A percentile compares a stretch with the other conserved stretches of the same genome.
These are phyloP conservation scores for Campaea margaritaria DNA, from an alignment of 2,888 invertebrate species.

Conservation along the genomic window DNA sequence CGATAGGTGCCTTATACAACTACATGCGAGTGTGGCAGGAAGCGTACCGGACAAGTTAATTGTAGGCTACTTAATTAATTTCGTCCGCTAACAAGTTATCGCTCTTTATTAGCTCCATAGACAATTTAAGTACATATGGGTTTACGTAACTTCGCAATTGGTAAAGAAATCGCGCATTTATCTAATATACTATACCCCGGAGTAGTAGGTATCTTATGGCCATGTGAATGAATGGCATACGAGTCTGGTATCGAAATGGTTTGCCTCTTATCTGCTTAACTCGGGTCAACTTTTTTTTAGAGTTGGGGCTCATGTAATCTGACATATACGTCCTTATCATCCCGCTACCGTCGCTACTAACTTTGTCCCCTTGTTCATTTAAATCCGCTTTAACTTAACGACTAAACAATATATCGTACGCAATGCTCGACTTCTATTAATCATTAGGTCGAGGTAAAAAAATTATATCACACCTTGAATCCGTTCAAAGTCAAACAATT, in stretches of 20 bases:
- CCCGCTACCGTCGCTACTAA: background rate
- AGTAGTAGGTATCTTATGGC: conserved; percentile 2
- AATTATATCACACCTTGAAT: conserved; percentile 7
- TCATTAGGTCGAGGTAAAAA: background rate
- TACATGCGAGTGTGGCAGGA: conserved; percentile 41
- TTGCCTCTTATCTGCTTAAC: conserved; percentile 31
- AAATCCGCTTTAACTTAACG: too few relatives aligned
- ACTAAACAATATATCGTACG: too few relatives aligned
- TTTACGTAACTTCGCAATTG: conserved; percentile 42
- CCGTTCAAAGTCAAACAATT: conserved; percentile 18
- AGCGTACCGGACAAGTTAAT: conserved; percentile 45
- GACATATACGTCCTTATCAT: conserved; percentile 24
- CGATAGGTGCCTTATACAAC: conserved; percentile 28
- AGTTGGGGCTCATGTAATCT: conserved; percentile 21
- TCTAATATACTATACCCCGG: background rate
- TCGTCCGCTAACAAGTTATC: conserved; percentile 49
- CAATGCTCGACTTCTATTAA: background rate
- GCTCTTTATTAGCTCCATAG: conserved; percentile 19
- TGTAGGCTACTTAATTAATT: conserved; percentile 55
- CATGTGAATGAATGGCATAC: conserved; percentile 1
- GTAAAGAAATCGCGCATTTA: conserved; percentile 55
- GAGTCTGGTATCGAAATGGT: conserved; percentile 3
- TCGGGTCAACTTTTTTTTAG: conserved; percentile 22
- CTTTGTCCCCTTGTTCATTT: too few relatives aligned
- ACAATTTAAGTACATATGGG: conserved; percentile 2